Evolutionary conservation across 2,888 invertebrate genomes (phyloP).

Genomic region (Sylvicola fuscatus): DNA sequence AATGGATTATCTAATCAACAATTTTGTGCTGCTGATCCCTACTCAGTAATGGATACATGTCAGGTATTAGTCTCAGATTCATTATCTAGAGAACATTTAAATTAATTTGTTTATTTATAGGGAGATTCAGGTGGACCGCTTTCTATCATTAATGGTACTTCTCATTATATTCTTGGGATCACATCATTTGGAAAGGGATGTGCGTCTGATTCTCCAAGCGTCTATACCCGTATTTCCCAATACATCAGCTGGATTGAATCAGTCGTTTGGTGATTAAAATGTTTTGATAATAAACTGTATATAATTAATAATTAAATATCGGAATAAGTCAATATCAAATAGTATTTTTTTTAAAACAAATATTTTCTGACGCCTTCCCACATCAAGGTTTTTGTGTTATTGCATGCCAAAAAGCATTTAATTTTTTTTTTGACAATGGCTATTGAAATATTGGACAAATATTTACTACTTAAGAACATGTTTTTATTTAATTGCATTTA

Average conservation of each 20-base stretch:
- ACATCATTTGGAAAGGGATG: constrained; percentile 13
- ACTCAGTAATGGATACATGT: constrained; percentile 2
- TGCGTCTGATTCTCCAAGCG: constrained; percentile 10
- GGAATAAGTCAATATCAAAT: too few species aligned
- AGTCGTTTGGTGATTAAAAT: constrained; percentile 8
- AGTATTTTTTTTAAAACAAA: too few species aligned
- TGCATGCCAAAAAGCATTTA: too few species aligned
- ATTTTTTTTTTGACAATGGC: too few species aligned
- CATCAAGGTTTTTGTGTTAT: too few species aligned
- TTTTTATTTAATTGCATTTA: too few species aligned
- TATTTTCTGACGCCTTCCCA: too few species aligned
- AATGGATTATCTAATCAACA: background rate
- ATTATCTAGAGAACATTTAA: too few species aligned
- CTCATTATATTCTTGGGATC: constrained; percentile 9
- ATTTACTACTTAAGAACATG: too few species aligned
- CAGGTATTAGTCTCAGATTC: constrained; percentile 1
- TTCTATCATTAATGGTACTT: background rate
- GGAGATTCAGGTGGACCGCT: constrained; percentile 3
- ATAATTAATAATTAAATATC: too few species aligned
- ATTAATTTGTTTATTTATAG: background rate
- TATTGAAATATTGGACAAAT: too few species aligned
- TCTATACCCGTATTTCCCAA: constrained; percentile 12
- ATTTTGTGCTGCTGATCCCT: constrained; percentile 1
- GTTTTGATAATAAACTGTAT: too few species aligned
- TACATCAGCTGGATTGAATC: constrained; percentile 13